Base-by-base conservation (phyloP, 2,113 vertebrate genomes). In the Anarhynchus alexandrinus region DNA sequence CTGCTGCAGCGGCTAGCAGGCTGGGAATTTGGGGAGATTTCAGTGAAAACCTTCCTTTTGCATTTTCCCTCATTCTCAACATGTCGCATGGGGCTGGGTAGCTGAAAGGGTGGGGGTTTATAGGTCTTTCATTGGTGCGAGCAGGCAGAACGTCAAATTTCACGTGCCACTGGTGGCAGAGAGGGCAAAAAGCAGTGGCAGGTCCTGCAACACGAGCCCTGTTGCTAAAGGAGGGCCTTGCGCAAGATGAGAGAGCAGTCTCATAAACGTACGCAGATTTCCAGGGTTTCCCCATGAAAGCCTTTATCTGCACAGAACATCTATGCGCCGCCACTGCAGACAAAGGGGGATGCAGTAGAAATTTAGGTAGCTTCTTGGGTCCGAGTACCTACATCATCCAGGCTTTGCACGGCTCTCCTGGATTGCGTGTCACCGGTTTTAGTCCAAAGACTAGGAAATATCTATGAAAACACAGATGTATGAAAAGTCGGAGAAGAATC, bases 211-310 rank as follows among this genome's bases (percentile, higher is more conserved):
- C 6, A 18, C 54, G 34, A 96, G 47, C 72, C 49, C 57, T 82
- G 81, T 93, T 93, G 93, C 89, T 76, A 85, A 89, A 89, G 88
- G 88, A 83, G 38, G 96, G 8, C 58, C 84, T 69, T 86, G 47
- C 36, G 62, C 58, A 77, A 81, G 45, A 83, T 58, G 26, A 81
- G 65, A 96, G 57, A 88, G 76, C 45, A 72, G 30, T 57, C 54
- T 96, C 32, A 47, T 52, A 55, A 73, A 17, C 0, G 2, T 18
- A 57, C 5, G 6, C 27, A 17, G 77, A 78, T 40, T 58, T 22
- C 40, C 57, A 89, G 66, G 25, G 51, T 55, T 62, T 82, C 81
- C 70, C 55, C 4, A 3, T 30, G 62, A 61, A 38, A 51, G 36
- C 61, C 27, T 81, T 66, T 58, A 1, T n/a, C 55, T 86, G 65